These are phyloP conservation scores for Nomada flava DNA, from an alignment of 2,888 invertebrate species.

Conservation along the genomic window DNA sequence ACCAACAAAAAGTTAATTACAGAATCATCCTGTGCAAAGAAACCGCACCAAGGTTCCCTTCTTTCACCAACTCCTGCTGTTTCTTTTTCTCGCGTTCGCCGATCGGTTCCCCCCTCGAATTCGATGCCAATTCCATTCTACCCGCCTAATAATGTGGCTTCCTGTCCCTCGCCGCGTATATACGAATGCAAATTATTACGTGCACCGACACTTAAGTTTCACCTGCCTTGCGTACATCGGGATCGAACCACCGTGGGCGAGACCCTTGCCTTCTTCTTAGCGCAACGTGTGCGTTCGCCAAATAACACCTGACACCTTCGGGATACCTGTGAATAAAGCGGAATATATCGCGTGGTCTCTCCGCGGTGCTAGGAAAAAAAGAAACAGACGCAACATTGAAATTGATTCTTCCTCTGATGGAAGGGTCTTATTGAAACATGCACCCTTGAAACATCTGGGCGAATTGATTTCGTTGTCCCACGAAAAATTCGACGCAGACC, in stretches of 20 bases:
- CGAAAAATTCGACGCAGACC: conserved; percentile 8
- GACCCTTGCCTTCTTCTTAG: not conserved
- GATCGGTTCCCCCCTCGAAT: conserved; percentile 61
- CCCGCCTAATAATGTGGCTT: conserved; percentile 80
- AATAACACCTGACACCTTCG: conserved; percentile 12
- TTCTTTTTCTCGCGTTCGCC: conserved; percentile 18
- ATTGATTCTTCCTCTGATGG: conserved; percentile 22
- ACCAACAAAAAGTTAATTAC: conserved; percentile 79
- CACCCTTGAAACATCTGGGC: not conserved
- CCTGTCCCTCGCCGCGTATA: conserved; percentile 74
- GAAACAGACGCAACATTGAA: not conserved
- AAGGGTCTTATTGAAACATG: conserved; percentile 14
- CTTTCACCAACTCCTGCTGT: not conserved
- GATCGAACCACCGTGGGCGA: conserved; percentile 32
- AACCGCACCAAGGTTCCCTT: conserved; percentile 61
- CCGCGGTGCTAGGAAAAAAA: not conserved
- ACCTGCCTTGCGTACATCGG: conserved; percentile 66
- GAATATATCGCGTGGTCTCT: not conserved
- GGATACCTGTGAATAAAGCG: not conserved
- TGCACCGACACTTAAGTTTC: conserved; percentile 75
- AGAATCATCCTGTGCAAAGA: conserved; percentile 77
- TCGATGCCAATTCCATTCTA: conserved; percentile 76
- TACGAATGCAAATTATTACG: conserved; percentile 81
- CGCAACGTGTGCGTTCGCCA: conserved; percentile 3
- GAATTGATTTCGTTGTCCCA: not conserved